Conservation (phyloP, 2,113 vertebrate species). For the Hippocampus zosterae region DNA sequence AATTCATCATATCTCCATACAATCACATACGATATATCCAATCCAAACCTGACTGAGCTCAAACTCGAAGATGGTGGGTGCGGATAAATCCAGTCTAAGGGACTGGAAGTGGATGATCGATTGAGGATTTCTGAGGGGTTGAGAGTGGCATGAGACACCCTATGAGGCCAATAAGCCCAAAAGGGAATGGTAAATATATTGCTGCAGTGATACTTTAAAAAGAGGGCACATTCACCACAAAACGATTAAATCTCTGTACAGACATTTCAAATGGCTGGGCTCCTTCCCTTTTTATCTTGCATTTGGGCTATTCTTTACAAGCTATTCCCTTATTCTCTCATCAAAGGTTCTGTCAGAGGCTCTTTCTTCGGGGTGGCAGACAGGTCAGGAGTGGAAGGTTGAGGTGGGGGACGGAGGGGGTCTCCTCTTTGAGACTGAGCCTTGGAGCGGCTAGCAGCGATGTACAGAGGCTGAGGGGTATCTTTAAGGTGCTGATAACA, state of each 20-base stretch:
- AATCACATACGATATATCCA: not conserved
- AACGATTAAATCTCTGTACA: constrained; percentile 78
- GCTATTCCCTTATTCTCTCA: constrained; percentile 30
- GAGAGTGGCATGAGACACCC: constrained; percentile 74
- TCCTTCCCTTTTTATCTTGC: constrained; percentile 59
- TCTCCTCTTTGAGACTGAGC: constrained; percentile 51
- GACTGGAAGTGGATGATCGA: constrained; percentile 77
- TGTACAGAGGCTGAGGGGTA: constrained; percentile 48
- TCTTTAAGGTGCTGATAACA: constrained; percentile 77
- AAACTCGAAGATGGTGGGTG: constrained; percentile 21
- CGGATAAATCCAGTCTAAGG: constrained; percentile 77
- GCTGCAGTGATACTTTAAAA: constrained; percentile 66
- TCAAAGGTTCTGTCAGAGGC: constrained; percentile 72
- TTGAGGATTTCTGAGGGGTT: constrained; percentile 55
- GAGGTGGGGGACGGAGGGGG: constrained; percentile 45
- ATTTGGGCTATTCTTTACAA: constrained; percentile 59
- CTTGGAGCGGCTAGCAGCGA: constrained; percentile 33
- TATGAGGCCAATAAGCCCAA: constrained; percentile 64
- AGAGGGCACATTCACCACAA: constrained; percentile 66
- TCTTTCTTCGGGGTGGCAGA: constrained; percentile 57
- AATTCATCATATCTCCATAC: too few species aligned
- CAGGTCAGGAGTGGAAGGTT: constrained; percentile 66
- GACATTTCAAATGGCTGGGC: constrained; percentile 70
- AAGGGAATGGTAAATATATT: constrained; percentile 72
- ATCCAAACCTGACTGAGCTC: not conserved